A percentile compares a stretch with the other conserved stretches of the same genome.
Evolutionary conservation across 1,140 invertebrate species (phyloP).

Genomic region (Pachypeltis micranthus): DNA sequence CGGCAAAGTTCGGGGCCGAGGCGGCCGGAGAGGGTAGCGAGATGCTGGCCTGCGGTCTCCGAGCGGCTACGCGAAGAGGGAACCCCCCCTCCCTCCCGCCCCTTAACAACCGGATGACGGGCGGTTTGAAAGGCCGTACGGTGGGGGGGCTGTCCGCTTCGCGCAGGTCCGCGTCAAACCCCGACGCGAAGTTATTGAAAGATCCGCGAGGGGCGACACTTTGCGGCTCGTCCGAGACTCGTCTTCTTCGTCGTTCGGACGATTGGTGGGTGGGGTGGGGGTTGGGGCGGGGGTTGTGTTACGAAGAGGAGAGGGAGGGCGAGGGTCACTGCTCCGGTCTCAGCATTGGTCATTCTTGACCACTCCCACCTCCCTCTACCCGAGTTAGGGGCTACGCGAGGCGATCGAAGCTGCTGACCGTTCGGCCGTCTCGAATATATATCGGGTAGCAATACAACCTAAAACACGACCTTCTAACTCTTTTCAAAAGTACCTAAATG

Average conservation of each 20-base stretch:
- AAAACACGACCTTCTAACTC: too few species aligned
- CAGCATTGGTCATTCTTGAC: conserved; percentile 10
- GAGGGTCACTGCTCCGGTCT: neutral
- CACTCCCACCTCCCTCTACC: conserved; percentile 11
- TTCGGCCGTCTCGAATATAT: too few species aligned
- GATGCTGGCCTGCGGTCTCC: neutral
- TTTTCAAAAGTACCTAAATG: too few species aligned
- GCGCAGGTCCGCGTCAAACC: conserved; percentile 3
- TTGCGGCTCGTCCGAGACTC: too few species aligned
- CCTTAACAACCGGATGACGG: neutral
- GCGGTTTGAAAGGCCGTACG: too few species aligned
- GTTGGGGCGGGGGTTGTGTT: too few species aligned
- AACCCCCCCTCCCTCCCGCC: conserved; percentile 11
- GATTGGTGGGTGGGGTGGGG: too few species aligned
- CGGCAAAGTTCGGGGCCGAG: conserved; percentile 15
- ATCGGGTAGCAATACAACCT: too few species aligned
- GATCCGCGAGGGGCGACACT: neutral
- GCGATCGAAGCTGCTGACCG: too few species aligned
- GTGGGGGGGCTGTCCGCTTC: too few species aligned
- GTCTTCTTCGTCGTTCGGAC: neutral
- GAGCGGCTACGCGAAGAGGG: neutral
- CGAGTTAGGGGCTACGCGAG: too few species aligned
- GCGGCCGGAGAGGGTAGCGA: conserved; percentile 10
- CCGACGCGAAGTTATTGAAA: neutral
- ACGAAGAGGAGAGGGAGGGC: too few species aligned